Base-by-base conservation (phyloP, 64 coral and sea anemone species). In the Stichodactyla helianthus region DNA sequence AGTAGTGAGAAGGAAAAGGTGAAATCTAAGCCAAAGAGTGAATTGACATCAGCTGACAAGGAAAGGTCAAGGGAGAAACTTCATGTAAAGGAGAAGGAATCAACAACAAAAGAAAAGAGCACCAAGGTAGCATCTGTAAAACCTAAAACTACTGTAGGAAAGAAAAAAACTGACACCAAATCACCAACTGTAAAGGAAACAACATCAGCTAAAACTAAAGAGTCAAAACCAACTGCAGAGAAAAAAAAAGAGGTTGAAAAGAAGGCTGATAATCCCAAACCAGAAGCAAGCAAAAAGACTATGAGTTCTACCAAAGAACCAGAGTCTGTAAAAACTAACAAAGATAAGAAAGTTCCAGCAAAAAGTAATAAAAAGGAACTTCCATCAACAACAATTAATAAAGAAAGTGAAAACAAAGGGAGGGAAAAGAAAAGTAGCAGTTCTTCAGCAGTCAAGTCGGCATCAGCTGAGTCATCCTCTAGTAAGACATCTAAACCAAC, bases 261-360 rank as follows among this genome's bases (percentile, higher is more conserved):
- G 74, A 92, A 82, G 82, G 52, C 52, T 20, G 90, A 83, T 15
- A 70, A 82, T 82, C 2, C 84, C 5, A 81, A 81, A 81, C 44
- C 50, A 81, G 78, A 81, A 81, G 6, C 51, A 10, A 23, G 26
- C 35, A 90, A 90, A 63, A 90, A 85, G 71, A 53, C 57, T 16
- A 52, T 35, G 5, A 86, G 83, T 31, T 77, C 71, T 5, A 85
- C 59, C 78, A 52, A 82, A 22, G 51, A n/a, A 54, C 51, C 52
- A 50, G 79, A 82, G 79, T 82, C 50, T n/a, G 16, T 26, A 19
- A 54, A 53, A 17, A 17, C 79, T 10, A 82, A 19, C 18, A 77
- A 54, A 54, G 83, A 84, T 35, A 82, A 20, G 15, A 92, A 92
- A 77, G 78, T 54, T 55, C 10, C 77, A 51, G 70, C 52, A 10